Evolutionary conservation across 2,888 invertebrate species (phyloP), one percentile per base, ranked within the genome.

Genomic region (Desoria tigrina): DNA sequence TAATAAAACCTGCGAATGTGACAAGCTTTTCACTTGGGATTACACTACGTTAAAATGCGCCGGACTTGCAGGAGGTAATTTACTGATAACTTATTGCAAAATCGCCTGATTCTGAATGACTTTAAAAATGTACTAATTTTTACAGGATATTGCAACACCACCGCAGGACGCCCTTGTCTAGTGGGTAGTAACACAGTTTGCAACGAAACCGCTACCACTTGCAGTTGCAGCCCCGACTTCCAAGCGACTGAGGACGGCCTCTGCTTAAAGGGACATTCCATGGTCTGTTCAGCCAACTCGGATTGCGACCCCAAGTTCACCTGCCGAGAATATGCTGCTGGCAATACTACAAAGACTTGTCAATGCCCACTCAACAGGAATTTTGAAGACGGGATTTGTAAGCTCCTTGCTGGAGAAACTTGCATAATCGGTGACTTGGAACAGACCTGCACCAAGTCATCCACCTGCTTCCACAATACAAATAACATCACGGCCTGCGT

Each of bases 31-130:
- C 26, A 24, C 6, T 7, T 51, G 51, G 51, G 26, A 51, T 27
- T 21, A 7, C 21, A 21, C 23, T 2, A 51, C 4, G 6, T 16
- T 16, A 51, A 18, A 24, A n/a, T 51, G 51, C 23, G 24, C 7
- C 4, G 51, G 51, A 51, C 27, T 51, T 26, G 21, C 27, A 16
- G 51, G 51, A 51, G 51, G 51, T 51, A 24, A 51, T 16, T 45
- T 3, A 32, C 32, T n/a, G n/a, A n/a, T n/a, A n/a, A n/a, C n/a
- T n/a, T n/a, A n/a, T n/a, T n/a, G n/a, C n/a, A n/a, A n/a, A n/a
- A n/a, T n/a, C n/a, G n/a, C n/a, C n/a, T n/a, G n/a, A n/a, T n/a
- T n/a, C n/a, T n/a, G n/a, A n/a, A n/a, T n/a, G n/a, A n/a, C n/a
- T n/a, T n/a, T n/a, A n/a, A n/a, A n/a, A n/a, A n/a, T 32, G 32